Conservation (phyloP, 1,140 invertebrate species). For the Parapsyche elsis region DNA sequence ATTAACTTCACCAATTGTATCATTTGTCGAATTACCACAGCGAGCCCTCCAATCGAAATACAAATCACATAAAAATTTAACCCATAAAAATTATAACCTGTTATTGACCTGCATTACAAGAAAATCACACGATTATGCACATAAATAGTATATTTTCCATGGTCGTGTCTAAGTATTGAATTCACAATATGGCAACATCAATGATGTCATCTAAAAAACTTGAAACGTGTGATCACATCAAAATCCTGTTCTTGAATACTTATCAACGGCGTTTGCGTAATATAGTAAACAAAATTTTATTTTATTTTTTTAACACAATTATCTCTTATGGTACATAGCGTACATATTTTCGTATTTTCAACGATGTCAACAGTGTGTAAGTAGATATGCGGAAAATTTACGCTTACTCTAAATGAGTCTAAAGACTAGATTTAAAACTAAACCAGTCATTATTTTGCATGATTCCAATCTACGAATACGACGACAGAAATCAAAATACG, state of each 20-base stretch:
- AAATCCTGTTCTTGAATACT: conserved; percentile 35
- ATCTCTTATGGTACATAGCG: no score
- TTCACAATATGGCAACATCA: conserved; percentile 5
- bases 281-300: conserved; percentile 2
- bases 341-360: no score
- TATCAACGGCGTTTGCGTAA: conserved; percentile 7
- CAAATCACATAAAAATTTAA: neutral
- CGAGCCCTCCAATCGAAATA: neutral
- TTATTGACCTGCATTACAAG: neutral
- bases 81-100: no score
- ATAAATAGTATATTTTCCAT: neutral
- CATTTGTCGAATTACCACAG: no score
- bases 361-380: no score
- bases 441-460: no score
- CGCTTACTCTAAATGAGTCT: no score
- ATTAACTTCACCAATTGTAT: neutral
- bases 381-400: no score
- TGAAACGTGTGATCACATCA: conserved; percentile 3
- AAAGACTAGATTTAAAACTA: no score
- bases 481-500: no score
- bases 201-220: conserved; percentile 32
- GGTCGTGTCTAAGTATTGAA: neutral
- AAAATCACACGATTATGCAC: neutral
- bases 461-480: no score
- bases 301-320: neutral